These are phyloP conservation scores for Phodopus roborovskii DNA, from an alignment of 2,113 vertebrate genomes.

Conservation along the genomic window DNA sequence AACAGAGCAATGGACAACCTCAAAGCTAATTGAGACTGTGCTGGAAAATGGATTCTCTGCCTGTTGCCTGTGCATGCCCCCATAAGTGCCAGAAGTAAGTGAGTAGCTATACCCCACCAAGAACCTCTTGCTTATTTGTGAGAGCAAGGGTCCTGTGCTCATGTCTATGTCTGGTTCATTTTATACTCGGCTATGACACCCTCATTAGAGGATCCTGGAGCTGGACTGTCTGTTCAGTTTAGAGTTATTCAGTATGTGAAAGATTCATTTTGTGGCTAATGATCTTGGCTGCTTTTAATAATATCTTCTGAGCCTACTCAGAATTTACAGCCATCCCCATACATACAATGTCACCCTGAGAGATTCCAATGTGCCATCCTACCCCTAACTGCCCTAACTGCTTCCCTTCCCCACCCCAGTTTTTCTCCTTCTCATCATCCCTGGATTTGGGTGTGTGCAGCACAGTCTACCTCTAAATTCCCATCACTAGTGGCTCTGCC, in stretches of 20 bases:
- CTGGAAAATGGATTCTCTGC: background rate
- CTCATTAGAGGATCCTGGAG: accelerated
- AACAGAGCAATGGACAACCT: background rate
- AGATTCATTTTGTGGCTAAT: accelerated
- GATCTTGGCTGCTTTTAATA: accelerated
- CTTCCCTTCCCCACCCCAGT: background rate
- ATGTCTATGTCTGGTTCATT: background rate
- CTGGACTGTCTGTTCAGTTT: accelerated
- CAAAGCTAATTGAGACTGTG: accelerated
- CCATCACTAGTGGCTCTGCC: accelerated
- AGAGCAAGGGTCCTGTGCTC: background rate
- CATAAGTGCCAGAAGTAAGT: too few species aligned
- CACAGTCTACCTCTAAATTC: background rate
- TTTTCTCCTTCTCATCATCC: background rate
- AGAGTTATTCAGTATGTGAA: background rate
- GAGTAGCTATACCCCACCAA: too few species aligned
- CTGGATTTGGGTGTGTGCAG: background rate
- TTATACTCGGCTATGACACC: background rate
- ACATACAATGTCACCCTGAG: accelerated
- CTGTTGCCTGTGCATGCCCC: background rate
- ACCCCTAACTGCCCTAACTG: accelerated
- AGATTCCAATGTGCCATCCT: accelerated
- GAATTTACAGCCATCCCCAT: accelerated
- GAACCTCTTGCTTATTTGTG: background rate
- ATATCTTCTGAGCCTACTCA: accelerated